These are phyloP conservation scores for Drosophila macrospina DNA, from an alignment of 2,888 invertebrate species.

Conservation along the genomic window DNA sequence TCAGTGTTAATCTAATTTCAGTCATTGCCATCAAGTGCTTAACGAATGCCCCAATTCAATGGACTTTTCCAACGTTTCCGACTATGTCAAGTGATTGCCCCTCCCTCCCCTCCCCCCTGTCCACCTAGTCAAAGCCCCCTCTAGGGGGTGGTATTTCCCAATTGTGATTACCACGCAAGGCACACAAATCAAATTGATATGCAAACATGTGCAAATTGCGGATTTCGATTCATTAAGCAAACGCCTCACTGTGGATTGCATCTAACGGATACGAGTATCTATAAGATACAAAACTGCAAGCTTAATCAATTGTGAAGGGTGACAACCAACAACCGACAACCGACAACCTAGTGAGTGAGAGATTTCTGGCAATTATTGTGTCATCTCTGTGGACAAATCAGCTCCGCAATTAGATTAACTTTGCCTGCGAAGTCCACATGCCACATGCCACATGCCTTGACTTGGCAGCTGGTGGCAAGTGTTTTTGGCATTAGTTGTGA, in stretches of 20 bases:
- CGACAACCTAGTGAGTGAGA: too few species aligned
- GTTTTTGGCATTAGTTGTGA: constrained; percentile 41
- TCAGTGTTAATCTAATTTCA: constrained; percentile 27
- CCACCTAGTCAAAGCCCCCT: not conserved
- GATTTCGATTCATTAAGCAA: constrained; percentile 31
- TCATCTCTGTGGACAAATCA: too few species aligned
- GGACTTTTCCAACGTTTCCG: not conserved
- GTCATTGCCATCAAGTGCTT: constrained; percentile 45
- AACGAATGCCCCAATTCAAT: constrained; percentile 41
- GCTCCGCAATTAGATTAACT: constrained; percentile 14
- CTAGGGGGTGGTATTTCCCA: constrained; percentile 1
- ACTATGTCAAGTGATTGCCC: constrained; percentile 38
- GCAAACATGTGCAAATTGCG: constrained; percentile 33
- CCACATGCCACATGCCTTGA: constrained; percentile 4
- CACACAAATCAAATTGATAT: constrained; percentile 32
- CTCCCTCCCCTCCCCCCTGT: not conserved
- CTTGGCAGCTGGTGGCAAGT: constrained; percentile 15
- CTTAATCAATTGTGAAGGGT: constrained; percentile 39
- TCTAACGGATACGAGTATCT: constrained; percentile 1
- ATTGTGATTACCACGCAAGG: constrained; percentile 13
- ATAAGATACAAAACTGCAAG: constrained; percentile 20
- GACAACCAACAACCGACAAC: too few species aligned
- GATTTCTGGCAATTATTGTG: not conserved
- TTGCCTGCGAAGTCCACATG: not conserved
- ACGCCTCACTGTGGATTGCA: constrained; percentile 20